These are phyloP conservation scores for Oscheius sp. DNA, from an alignment of 2,888 invertebrate genomes.

Conservation along the genomic window DNA sequence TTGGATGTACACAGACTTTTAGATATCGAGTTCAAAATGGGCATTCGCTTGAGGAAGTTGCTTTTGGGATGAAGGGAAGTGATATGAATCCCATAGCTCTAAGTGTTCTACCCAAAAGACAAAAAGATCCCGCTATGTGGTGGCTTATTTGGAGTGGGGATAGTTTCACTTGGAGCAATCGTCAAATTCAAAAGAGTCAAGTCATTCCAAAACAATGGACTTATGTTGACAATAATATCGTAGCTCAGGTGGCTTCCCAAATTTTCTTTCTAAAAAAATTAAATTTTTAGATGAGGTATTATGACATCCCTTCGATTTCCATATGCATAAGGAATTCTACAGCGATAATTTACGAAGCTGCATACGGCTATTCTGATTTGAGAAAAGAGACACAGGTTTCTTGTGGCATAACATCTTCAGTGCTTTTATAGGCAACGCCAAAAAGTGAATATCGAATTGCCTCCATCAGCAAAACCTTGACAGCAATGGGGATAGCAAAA, in stretches of 20 bases:
- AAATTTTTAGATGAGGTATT: constrained; percentile 42
- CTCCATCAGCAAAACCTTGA: constrained; percentile 51
- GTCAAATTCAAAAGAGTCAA: constrained; percentile 32
- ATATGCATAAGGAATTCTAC: constrained; percentile 39
- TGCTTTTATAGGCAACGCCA: constrained; percentile 36
- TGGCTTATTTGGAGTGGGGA: constrained; percentile 50
- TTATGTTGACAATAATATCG: constrained; percentile 1
- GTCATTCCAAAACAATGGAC: background rate
- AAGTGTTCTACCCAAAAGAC: constrained; percentile 38
- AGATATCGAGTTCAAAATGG: constrained; percentile 42
- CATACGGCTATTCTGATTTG: constrained; percentile 55
- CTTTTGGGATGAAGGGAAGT: constrained; percentile 35
- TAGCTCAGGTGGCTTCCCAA: constrained; percentile 1
- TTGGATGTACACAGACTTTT: constrained; percentile 1
- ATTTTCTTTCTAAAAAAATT: background rate
- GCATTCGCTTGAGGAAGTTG: constrained; percentile 35
- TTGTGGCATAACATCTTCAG: background rate
- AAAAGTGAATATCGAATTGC: constrained; percentile 50
- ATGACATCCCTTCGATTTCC: constrained; percentile 53
- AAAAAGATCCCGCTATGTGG: background rate
- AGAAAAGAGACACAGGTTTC: constrained; percentile 31
- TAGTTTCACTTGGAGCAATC: constrained; percentile 42
- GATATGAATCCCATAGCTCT: constrained; percentile 35
- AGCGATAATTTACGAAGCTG: constrained; percentile 34
- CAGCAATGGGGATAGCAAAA: constrained; percentile 51